Evolutionary conservation across 2,113 vertebrate genomes (phyloP), one percentile per base, ranked within the genome.

Genomic region (Lamprotornis superbus): DNA sequence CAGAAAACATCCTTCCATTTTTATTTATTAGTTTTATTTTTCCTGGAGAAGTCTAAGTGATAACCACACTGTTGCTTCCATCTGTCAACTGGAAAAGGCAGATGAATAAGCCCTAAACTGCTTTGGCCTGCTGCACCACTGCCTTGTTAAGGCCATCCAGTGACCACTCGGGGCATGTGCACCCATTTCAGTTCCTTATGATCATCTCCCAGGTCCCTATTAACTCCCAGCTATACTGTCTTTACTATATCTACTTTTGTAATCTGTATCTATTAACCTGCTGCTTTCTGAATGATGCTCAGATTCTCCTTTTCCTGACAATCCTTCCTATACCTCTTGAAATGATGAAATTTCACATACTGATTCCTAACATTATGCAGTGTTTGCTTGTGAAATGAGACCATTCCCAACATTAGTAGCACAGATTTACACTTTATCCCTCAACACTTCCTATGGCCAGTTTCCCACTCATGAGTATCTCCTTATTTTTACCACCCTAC

Each of bases 161-260:
- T 7, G 27, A 61, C 37, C 40, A 49, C 46, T 17, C 28, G 31
- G 23, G 8, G 25, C 1, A 5, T 1, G 5, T 1, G 5, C 20
- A 28, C 56, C 15, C 13, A 7, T 19, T 60, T 30, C 9, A 1
- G 63, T 7, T 53, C 21, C 35, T 61, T 28, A 25, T 11, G 35
- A 53, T 18, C 20, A 39, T 13, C 83, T 67, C 47, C 25, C 33
- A 55, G 8, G 8, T 55, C 53, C 56, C 63, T 21, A 9, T 5
- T 22, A 63, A 64, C 11, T 52, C 27, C 27, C 31, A 73, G 17
- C 15, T 50, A 31, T 2, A 3, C 4, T 23, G 40, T 12, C 39
- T 28, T 92, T 24, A 49, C 52, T 12, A 8, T 4, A 47, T 12
- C 2, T 11, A 7, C 14, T 44, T 53, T 35, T 55, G 60, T 15